A percentile compares a stretch with the other conserved stretches of the same genome.
Conservation (phyloP, 2,888 invertebrate species). For the Andrena hattorfiana region DNA sequence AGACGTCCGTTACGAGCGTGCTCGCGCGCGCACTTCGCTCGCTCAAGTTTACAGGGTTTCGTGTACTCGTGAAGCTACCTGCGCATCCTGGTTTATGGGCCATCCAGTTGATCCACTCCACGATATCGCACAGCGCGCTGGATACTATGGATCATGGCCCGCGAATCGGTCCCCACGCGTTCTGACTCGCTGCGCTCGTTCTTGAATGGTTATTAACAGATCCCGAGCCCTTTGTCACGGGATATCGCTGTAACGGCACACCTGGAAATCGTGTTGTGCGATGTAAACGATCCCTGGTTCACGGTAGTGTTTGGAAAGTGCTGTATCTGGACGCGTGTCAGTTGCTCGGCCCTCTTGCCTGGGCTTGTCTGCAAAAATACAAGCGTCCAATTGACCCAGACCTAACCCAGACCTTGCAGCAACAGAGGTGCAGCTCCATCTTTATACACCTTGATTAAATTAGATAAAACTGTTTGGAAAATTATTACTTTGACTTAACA, state of each 20-base stretch:
- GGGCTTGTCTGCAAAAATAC: too few relatives aligned
- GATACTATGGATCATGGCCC: constrained; percentile 33
- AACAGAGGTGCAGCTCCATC: too few relatives aligned
- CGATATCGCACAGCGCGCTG: constrained; percentile 42
- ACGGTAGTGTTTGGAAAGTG: not conserved
- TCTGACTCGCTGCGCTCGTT: constrained; percentile 16
- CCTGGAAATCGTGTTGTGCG: constrained; percentile 15
- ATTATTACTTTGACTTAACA: too few relatives aligned
- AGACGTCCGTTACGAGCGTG: constrained; percentile 62
- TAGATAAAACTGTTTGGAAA: too few relatives aligned
- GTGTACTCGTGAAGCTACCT: constrained; percentile 28
- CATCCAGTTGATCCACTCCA: constrained; percentile 65
- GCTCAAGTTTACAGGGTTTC: constrained; percentile 36
- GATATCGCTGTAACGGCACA: constrained; percentile 39
- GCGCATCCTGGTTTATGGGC: constrained; percentile 74
- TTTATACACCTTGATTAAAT: too few relatives aligned
- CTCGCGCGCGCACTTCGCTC: constrained; percentile 61
- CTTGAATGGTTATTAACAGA: constrained; percentile 34
- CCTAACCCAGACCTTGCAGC: too few relatives aligned
- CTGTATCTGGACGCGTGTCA: not conserved
- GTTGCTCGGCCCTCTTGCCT: too few relatives aligned
- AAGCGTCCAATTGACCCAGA: too few relatives aligned
- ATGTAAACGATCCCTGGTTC: constrained; percentile 2
- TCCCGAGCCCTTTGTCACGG: constrained; percentile 35
- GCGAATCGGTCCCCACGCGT: constrained; percentile 23